Percentiles rank a stretch among this genome's conserved stretches.
These are phyloP conservation scores for Melinaea menophilus DNA, from an alignment of 2,888 invertebrate genomes.

Conservation along the genomic window DNA sequence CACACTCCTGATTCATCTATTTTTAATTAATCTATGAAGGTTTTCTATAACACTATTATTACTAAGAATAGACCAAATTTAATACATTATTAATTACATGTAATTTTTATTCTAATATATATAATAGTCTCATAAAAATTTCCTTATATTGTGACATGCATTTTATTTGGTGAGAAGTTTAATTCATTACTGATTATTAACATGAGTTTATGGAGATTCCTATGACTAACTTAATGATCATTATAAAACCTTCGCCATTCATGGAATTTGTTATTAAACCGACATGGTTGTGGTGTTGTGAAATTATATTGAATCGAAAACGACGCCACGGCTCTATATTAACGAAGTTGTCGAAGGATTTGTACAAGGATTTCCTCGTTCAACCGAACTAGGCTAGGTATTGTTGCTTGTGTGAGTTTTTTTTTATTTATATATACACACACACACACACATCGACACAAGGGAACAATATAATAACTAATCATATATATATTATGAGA, in stretches of 20 bases:
- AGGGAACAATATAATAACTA: not conserved
- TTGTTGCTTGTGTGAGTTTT: not conserved
- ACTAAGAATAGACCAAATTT: too few species aligned
- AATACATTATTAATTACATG: too few species aligned
- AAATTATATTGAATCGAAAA: slow-evolving; percentile 18
- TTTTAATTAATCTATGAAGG: too few species aligned
- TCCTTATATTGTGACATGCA: too few species aligned
- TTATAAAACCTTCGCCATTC: slow-evolving; percentile 18
- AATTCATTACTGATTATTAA: slow-evolving; percentile 14
- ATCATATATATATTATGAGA: slow-evolving; percentile 32
- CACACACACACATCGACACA: not conserved
- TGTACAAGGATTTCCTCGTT: slow-evolving; percentile 19
- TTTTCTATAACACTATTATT: too few species aligned
- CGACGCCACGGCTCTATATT: slow-evolving; percentile 12
- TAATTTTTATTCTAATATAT: too few species aligned
- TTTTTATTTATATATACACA: not conserved
- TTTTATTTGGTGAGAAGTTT: not conserved
- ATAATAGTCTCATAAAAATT: too few species aligned
- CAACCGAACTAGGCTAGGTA: slow-evolving; percentile 1
- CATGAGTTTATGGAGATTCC: slow-evolving; percentile 25
- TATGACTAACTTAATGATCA: slow-evolving; percentile 22
- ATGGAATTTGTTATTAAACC: slow-evolving; percentile 20
- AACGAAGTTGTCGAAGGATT: slow-evolving; percentile 8
- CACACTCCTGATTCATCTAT: too few species aligned
- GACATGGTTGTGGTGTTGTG: slow-evolving; percentile 14